Percentiles rank a stretch among this genome's conserved stretches.
phyloP scores from a whole-genome alignment of 2,797 vertebrate species.

The Lutjanus campechanus region DNA sequence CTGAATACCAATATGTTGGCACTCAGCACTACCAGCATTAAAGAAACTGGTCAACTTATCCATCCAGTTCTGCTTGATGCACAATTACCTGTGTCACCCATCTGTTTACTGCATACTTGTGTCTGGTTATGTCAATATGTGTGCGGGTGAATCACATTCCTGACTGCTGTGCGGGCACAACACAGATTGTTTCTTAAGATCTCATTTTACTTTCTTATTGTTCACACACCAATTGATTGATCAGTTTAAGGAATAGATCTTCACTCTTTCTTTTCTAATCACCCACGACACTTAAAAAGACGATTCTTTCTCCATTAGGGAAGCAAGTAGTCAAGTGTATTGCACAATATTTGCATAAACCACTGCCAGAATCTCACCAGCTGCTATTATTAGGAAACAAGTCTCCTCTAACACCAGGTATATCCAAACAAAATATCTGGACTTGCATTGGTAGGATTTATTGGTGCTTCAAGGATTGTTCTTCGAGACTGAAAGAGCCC shows the following conservation, averaged over 20 bases:
- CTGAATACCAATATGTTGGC: neutral
- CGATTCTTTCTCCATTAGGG: neutral
- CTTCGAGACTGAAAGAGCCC: too few species aligned
- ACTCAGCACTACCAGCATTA: neutral
- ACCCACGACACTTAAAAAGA: neutral
- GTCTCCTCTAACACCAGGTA: too few species aligned
- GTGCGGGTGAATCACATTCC: neutral
- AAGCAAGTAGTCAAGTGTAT: too few species aligned
- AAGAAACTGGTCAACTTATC: neutral
- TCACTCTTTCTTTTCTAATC: neutral
- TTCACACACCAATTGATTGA: neutral
- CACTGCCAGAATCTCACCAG: too few species aligned
- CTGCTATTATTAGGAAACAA: too few species aligned
- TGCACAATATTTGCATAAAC: too few species aligned
- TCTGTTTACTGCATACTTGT: neutral
- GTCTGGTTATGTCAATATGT: conserved; percentile 1
- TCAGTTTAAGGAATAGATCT: neutral
- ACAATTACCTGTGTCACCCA: neutral
- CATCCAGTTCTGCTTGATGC: neutral
- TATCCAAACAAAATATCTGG: too few species aligned
- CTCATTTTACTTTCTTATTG: neutral
- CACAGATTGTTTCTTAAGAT: neutral
- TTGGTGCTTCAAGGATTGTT: too few species aligned
- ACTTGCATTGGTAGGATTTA: too few species aligned
- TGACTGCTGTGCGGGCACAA: neutral